Base-by-base conservation (phyloP, 64 coral and sea anemone genomes). In the Pocillopora verrucosa region DNA sequence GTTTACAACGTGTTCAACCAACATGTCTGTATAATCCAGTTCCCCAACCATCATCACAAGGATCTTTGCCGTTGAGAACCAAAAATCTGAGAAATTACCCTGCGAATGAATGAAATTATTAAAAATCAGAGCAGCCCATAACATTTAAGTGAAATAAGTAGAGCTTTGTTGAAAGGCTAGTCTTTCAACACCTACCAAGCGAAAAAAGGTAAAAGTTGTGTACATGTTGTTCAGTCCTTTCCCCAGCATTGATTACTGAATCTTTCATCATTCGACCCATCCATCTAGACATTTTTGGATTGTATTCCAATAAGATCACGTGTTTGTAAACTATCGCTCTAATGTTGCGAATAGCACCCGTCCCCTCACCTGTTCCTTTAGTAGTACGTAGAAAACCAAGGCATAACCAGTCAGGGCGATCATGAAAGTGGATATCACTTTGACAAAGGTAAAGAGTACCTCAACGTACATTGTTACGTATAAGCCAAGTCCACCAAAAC, bases 391-490 rank as follows among this genome's bases (percentile, higher is more conserved):
- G 58, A 93, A 96, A 41, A 84, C 83, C 17, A 93, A 64, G 10
- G 65, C 30, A 63, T 76, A 93, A 10, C 91, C 82, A 20, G 93
- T 62, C 2, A 96, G 45, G 22, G 87, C 63, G 11, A 96, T 77
- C 11, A 92, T 56, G 59, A 96, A 96, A 2, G 90, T 84, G 16
- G 73, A 64, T 56, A 96, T 76, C 6, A 93, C 91, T 76, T 93
- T 96, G 10, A 90, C 3, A 63, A 96, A 96, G 0, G 94, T 93
- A 20, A 75, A 86, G 16, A 89, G 69, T 4, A 96, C 94, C 36
- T 93, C 91, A 13, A 93, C n/a, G 62, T 93, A 96, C 94, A 96
- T 96, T 9, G 91, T 86, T 15, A 96, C 88, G 56, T 96, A 96
- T 22, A 96, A 72, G 5, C 94, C 94, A 59, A 75, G 65, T 15